Percentiles rank a stretch among this genome's conserved stretches.
Conservation (phyloP, 1,140 invertebrate species). For the Drosophila sulfurigaster region DNA sequence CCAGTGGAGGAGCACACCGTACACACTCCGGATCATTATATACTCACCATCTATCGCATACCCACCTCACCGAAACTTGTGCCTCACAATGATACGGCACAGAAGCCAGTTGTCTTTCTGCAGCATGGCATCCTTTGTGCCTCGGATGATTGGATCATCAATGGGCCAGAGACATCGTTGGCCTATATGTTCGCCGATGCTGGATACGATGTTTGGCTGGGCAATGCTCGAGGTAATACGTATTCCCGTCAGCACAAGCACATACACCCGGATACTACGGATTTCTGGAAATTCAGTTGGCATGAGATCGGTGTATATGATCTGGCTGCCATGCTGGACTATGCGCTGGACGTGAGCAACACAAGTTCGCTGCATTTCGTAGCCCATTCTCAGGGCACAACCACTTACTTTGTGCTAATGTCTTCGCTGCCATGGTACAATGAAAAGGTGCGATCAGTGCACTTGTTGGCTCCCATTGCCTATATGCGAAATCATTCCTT, state of each 20-base stretch:
- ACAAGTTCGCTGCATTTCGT: constrained; percentile 87
- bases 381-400: constrained; percentile 88
- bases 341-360: constrained; percentile 87
- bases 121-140: constrained; percentile 92
- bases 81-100: constrained; percentile 21
- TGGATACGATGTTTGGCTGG: constrained; percentile 89
- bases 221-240: constrained; percentile 88
- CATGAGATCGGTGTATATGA: constrained; percentile 90
- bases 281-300: constrained; percentile 88
- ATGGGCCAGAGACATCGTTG: constrained; percentile 87
- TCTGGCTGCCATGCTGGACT: constrained; percentile 89
- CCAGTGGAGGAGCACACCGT: constrained; percentile 86
- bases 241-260: constrained; percentile 88
- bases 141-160: constrained; percentile 91
- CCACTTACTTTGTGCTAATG: constrained; percentile 86
- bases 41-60: constrained; percentile 86
- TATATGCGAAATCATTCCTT: constrained; percentile 86
- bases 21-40: constrained; percentile 86
- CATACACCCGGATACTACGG: constrained; percentile 86
- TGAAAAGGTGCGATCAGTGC: constrained; percentile 85
- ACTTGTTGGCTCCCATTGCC: constrained; percentile 88
- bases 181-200: constrained; percentile 88
- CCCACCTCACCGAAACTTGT: constrained; percentile 77
- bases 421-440: constrained; percentile 87
- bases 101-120: constrained; percentile 86